A percentile compares a stretch with the other conserved stretches of the same genome.
Conservation (phyloP, 2,797 vertebrate species). For the Harpagifer antarcticus region DNA sequence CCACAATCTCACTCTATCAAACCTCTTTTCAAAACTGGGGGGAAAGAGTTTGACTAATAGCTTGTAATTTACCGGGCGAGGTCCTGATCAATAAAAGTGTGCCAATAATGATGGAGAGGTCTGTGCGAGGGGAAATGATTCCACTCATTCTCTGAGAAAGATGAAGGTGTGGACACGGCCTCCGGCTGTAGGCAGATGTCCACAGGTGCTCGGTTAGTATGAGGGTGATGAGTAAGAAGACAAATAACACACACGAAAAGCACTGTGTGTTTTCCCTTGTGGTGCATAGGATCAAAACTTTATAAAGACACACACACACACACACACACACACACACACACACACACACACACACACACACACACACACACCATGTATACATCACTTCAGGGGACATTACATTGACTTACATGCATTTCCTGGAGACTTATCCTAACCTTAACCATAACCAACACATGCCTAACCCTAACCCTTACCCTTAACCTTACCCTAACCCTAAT, state of each 20-base stretch:
- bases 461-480: too few relatives aligned
- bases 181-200: slow-evolving; percentile 67
- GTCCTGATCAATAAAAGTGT: slow-evolving; percentile 76
- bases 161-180: slow-evolving; percentile 74
- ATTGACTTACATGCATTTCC: too few relatives aligned
- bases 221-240: slow-evolving; percentile 68
- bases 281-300: slow-evolving; percentile 56
- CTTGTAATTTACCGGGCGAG: slow-evolving; percentile 71
- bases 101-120: slow-evolving; percentile 83
- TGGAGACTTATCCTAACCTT: too few relatives aligned
- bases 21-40: slow-evolving; percentile 58
- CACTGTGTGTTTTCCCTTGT: slow-evolving; percentile 24
- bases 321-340: slow-evolving; percentile 1
- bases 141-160: slow-evolving; percentile 82
- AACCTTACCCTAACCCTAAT: too few relatives aligned
- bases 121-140: slow-evolving; percentile 70
- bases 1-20: slow-evolving; percentile 56
- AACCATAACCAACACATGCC: too few relatives aligned
- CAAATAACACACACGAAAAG: slow-evolving; percentile 50
- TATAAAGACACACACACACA: slow-evolving; percentile 19
- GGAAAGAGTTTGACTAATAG: slow-evolving; percentile 79
- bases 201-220: slow-evolving; percentile 71
- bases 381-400: too few relatives aligned
- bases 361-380: not conserved
- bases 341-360: not conserved